A percentile compares a stretch with the other conserved stretches of the same genome.
These are phyloP conservation scores for Gadopsis marmoratus DNA, from an alignment of 2,797 vertebrate genomes.

Conservation along the genomic window DNA sequence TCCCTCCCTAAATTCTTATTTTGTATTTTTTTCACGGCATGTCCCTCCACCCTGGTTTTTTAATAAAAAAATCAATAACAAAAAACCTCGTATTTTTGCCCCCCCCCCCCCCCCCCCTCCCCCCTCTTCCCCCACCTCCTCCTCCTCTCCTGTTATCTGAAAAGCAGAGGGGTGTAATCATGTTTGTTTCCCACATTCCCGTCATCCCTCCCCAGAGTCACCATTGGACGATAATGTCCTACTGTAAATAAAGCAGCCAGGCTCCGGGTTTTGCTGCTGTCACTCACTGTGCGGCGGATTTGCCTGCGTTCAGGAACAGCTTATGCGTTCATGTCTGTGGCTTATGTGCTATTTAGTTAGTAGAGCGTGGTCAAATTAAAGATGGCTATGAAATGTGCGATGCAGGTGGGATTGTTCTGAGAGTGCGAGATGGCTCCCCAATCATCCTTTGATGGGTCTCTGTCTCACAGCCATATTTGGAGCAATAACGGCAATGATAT, in stretches of 20 bases:
- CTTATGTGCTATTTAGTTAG: constrained; percentile 65
- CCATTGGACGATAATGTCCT: constrained; percentile 75
- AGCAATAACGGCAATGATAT: constrained; percentile 46
- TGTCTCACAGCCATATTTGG: constrained; percentile 55
- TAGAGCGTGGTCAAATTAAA: constrained; percentile 65
- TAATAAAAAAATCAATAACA: constrained; percentile 67
- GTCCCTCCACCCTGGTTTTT: constrained; percentile 67
- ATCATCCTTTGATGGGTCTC: constrained; percentile 49
- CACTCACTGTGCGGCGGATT: constrained; percentile 64
- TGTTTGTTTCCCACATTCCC: constrained; percentile 81
- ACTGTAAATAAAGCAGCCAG: constrained; percentile 79
- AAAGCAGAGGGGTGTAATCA: constrained; percentile 76
- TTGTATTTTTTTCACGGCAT: constrained; percentile 62
- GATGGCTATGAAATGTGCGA: constrained; percentile 53
- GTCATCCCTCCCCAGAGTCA: constrained; percentile 74
- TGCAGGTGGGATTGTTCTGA: constrained; percentile 53
- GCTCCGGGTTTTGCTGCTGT: constrained; percentile 63
- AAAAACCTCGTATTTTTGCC: constrained; percentile 69
- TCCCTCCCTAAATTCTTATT: constrained; percentile 38
- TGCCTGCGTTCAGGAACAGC: constrained; percentile 49
- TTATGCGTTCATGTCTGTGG: constrained; percentile 54
- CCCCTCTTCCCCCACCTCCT: constrained; percentile 39
- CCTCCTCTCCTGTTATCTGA: constrained; percentile 71
- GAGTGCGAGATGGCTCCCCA: constrained; percentile 29
- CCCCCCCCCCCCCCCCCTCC: constrained; percentile 25